phyloP scores from a whole-genome alignment of 2,797 vertebrate genomes.

The Momotus momota region DNA sequence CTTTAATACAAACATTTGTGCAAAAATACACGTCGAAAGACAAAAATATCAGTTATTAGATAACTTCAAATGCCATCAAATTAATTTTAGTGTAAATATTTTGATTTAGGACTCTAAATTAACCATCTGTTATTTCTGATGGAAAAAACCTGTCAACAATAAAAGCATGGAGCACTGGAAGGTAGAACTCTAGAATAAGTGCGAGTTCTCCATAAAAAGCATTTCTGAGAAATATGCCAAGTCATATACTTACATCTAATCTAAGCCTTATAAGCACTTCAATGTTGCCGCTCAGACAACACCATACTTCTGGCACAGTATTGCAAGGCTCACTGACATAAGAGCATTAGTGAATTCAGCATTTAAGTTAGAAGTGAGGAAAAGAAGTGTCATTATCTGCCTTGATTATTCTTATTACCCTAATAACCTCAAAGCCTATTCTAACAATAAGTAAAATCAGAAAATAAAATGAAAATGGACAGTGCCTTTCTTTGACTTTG shows the following conservation, averaged over 20 bases:
- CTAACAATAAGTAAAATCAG: background rate
- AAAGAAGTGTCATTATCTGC: background rate
- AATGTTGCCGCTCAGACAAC: background rate
- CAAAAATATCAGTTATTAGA: constrained; percentile 24
- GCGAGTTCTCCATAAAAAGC: constrained; percentile 7
- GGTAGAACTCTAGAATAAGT: background rate
- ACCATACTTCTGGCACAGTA: background rate
- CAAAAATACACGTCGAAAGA: background rate
- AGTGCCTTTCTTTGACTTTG: background rate
- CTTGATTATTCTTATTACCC: background rate
- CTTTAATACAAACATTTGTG: background rate
- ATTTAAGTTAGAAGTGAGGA: background rate
- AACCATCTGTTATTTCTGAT: constrained; percentile 52
- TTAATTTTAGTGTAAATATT: constrained; percentile 45
- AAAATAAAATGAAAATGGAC: background rate
- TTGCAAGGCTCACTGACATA: background rate
- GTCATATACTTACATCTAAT: background rate
- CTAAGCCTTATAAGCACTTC: background rate
- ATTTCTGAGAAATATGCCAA: constrained; percentile 9
- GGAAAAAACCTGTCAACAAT: background rate
- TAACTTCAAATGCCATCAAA: constrained; percentile 26
- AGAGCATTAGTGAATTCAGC: background rate
- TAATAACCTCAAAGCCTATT: background rate
- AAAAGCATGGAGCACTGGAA: background rate
- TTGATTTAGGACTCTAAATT: constrained; percentile 26